phyloP scores from a whole-genome alignment of 2,113 vertebrate genomes.

The Microcebus jonahi region DNA sequence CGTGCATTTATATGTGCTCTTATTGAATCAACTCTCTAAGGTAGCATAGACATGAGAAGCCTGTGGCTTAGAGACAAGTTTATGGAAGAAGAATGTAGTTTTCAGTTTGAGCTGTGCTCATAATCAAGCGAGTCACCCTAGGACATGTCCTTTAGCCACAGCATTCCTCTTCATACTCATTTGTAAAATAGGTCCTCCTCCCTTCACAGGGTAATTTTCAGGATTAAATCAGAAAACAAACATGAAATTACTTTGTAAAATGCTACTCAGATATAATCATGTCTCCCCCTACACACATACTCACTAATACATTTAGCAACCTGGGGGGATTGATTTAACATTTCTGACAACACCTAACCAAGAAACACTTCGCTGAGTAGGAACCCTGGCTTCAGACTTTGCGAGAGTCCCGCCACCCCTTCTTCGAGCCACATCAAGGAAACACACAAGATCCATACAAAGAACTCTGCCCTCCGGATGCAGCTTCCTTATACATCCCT shows the following conservation, averaged over 20 bases:
- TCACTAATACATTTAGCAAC: background rate
- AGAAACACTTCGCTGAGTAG: background rate
- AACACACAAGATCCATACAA: background rate
- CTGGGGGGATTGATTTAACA: background rate
- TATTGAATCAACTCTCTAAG: background rate
- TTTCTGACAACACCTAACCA: background rate
- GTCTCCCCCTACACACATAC: fast-evolving
- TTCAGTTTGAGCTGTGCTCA: background rate
- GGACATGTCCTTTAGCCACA: background rate
- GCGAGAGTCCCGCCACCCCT: background rate
- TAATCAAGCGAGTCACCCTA: background rate
- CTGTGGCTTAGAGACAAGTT: background rate
- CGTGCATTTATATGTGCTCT: background rate
- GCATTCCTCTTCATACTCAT: background rate
- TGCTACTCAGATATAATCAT: background rate
- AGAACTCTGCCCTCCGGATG: background rate
- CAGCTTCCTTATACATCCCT: background rate
- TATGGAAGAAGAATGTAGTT: background rate
- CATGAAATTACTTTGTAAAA: background rate
- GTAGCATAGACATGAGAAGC: background rate
- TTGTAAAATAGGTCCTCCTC: background rate
- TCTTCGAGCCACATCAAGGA: background rate
- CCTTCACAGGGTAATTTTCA: background rate
- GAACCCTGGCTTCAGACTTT: background rate
- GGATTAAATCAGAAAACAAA: background rate